phyloP scores from a whole-genome alignment of 2,113 vertebrate species.

The Chrysochloris asiatica region DNA sequence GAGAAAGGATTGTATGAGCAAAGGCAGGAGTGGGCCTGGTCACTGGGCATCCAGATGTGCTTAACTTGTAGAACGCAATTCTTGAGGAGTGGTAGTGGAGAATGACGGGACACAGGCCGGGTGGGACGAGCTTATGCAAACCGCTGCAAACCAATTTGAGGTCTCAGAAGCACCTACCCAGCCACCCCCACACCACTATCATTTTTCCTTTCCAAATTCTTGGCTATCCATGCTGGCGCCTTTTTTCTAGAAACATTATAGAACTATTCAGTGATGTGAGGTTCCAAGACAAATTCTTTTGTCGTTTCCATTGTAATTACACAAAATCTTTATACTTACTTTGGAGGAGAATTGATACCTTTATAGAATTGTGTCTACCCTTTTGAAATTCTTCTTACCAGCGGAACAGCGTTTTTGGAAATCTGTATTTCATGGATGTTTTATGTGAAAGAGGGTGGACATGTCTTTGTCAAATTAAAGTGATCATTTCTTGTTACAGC shows the following conservation, averaged over 20 bases:
- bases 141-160: background rate
- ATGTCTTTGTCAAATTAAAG: background rate
- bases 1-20: background rate
- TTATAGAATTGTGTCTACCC: background rate
- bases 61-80: fast-evolving
- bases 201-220: background rate
- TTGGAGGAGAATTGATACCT: background rate
- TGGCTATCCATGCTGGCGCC: background rate
- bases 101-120: fast-evolving
- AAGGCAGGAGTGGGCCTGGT: background rate
- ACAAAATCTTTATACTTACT: background rate
- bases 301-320: background rate
- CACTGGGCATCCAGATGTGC: background rate
- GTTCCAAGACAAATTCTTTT: background rate
- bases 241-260: background rate
- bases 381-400: background rate
- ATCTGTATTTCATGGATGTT: background rate
- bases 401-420: background rate
- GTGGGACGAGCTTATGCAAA: background rate
- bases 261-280: background rate
- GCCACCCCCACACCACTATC: background rate
- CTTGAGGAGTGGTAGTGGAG: too few relatives aligned
- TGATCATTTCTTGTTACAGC: background rate
- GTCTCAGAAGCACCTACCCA: background rate
- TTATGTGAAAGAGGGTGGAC: background rate